phyloP scores from a whole-genome alignment of 1,140 invertebrate genomes.

The Heliothis virescens region DNA sequence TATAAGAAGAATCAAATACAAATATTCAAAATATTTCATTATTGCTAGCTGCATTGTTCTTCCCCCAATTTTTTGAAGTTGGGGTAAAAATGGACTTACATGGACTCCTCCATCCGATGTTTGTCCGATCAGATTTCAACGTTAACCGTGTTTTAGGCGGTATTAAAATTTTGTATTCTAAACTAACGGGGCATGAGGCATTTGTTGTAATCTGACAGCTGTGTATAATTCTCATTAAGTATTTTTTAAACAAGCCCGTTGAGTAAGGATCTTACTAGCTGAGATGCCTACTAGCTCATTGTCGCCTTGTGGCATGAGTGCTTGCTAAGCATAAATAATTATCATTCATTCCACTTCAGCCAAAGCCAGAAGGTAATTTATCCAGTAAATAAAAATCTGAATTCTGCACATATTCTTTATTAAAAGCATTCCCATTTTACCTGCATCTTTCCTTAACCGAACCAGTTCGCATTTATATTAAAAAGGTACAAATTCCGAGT shows the following conservation, averaged over 20 bases:
- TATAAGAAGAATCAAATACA: slow-evolving; percentile 72
- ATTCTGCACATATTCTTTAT: neutral
- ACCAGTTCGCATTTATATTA: too few species aligned
- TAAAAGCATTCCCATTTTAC: neutral
- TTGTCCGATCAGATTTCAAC: slow-evolving; percentile 35
- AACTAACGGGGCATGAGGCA: neutral
- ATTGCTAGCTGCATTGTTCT: slow-evolving; percentile 68
- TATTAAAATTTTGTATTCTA: neutral
- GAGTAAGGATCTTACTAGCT: too few species aligned
- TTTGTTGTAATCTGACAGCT: neutral
- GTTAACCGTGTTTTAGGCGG: slow-evolving; percentile 1
- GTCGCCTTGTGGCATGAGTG: too few species aligned
- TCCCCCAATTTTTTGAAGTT: slow-evolving; percentile 61
- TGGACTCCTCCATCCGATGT: slow-evolving; percentile 34
- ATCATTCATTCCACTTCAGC: too few species aligned
- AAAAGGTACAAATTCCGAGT: neutral
- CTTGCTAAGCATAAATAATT: too few species aligned
- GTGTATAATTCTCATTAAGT: too few species aligned
- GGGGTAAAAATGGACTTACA: slow-evolving; percentile 40
- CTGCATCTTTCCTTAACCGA: too few species aligned
- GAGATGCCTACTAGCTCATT: too few species aligned
- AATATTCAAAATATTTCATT: slow-evolving; percentile 83
- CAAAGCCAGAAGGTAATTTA: too few species aligned
- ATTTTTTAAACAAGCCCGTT: too few species aligned
- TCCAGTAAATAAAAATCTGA: too few species aligned